A percentile compares a stretch with the other conserved stretches of the same genome.
Conservation (phyloP, 2,113 vertebrate genomes). For the Oreotragus oreotragus region DNA sequence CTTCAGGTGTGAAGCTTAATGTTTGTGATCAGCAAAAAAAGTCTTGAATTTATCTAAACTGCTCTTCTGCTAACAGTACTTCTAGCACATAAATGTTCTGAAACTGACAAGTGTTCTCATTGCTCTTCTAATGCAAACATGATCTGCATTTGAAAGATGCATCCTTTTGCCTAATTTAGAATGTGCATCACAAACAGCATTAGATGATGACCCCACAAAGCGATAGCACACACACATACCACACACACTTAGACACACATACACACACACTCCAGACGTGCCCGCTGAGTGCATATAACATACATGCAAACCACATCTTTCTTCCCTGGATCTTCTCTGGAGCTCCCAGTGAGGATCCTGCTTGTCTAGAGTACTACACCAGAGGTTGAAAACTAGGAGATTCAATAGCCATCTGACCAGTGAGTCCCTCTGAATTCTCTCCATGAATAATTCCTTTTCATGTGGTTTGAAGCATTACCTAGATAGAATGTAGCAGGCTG, state of each 20-base stretch:
- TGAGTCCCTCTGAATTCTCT: conserved; percentile 49
- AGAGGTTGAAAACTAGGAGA: conserved; percentile 51
- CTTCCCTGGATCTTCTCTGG: conserved; percentile 30
- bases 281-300: neutral
- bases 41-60: conserved; percentile 92
- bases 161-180: conserved; percentile 85
- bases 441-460: conserved; percentile 58
- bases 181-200: conserved; percentile 85
- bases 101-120: conserved; percentile 89
- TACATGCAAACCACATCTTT: neutral
- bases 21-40: conserved; percentile 89
- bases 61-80: conserved; percentile 92
- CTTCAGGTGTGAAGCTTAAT: conserved; percentile 94
- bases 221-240: conserved; percentile 1
- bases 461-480: conserved; percentile 59
- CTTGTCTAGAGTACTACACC: conserved; percentile 59
- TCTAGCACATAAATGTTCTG: conserved; percentile 91
- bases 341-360: conserved; percentile 7
- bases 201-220: conserved; percentile 83
- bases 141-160: conserved; percentile 90
- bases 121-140: conserved; percentile 89
- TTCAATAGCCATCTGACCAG: conserved; percentile 63
- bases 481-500: conserved; percentile 63
- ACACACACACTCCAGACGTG: neutral
- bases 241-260: conserved; percentile 1